Evolutionary conservation across 2,797 vertebrate species (phyloP), one percentile per base, ranked within the genome.

Genomic region (Spinibarbus caldwelli): DNA sequence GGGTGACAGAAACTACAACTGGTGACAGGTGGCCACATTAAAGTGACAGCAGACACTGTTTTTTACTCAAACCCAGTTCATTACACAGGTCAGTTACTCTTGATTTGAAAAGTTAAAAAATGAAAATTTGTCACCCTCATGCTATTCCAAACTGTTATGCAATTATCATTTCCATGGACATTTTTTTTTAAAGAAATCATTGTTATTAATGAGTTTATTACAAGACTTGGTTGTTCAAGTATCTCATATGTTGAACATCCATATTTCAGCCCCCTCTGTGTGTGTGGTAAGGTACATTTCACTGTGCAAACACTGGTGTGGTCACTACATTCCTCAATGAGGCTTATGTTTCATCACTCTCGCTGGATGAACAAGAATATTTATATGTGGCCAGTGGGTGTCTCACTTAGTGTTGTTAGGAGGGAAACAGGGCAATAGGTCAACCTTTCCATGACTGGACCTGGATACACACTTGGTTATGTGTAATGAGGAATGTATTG

Each of bases 261-360:
- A 45, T 34, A 54, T 70, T 57, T 29, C 68, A 90, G 83, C 87
- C 47, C 72, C 10, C 41, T 3, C 38, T 41, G n/a, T n/a, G n/a
- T n/a, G 84, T 80, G 87, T 90, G 23, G 54, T 89, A 88, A 90
- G 90, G 91, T 82, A 78, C 79, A 88, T 83, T 88, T 89, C 88
- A 88, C 91, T 90, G 89, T 89, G 47, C 86, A 85, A 90, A 86
- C 84, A 64, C 59, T 57, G 68, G 64, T 68, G 45, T 43, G 45
- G 86, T 84, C 77, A 52, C 79, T 80, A 85, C 91, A 94, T 95
- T 95, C 93, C 91, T 91, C 84, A 43, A 36, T 86, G 38, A 84
- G 85, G 87, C 78, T 94, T 92, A 77, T 82, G 88, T 95, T 94
- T 92, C 91, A 1, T 71, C 78, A 82, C 85, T 77, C 64, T 82